phyloP scores from a whole-genome alignment of 2,113 vertebrate genomes.

The Perognathus longimembris region DNA sequence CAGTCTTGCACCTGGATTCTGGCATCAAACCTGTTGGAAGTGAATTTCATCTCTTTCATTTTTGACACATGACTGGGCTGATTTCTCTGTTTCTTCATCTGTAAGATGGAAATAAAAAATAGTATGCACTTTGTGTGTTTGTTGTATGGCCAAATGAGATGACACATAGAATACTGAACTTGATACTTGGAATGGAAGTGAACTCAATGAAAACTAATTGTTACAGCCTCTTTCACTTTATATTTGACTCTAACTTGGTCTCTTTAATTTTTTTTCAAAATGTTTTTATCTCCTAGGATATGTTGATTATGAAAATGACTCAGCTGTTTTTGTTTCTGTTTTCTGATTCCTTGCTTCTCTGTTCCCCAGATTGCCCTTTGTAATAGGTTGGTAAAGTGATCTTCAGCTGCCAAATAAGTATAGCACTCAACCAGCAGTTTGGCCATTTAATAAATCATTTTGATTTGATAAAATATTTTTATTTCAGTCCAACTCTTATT shows the following conservation, averaged over 20 bases:
- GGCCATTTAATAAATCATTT: slow-evolving; percentile 57
- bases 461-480: slow-evolving; percentile 65
- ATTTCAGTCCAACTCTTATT: slow-evolving; percentile 40
- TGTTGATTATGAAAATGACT: slow-evolving; percentile 30
- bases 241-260: slow-evolving; percentile 30
- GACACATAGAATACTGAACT: slow-evolving; percentile 31
- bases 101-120: slow-evolving; percentile 32
- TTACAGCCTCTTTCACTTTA: background rate
- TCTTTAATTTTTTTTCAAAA: slow-evolving; percentile 46
- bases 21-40: slow-evolving; percentile 10
- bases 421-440: slow-evolving; percentile 44
- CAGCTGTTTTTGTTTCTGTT: slow-evolving; percentile 23
- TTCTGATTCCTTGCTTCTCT: slow-evolving; percentile 11
- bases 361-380: background rate
- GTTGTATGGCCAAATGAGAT: slow-evolving; percentile 18
- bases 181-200: background rate
- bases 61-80: slow-evolving; percentile 8
- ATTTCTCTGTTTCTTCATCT: slow-evolving; percentile 34
- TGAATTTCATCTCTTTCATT: slow-evolving; percentile 47
- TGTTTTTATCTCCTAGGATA: slow-evolving; percentile 8
- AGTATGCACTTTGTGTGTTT: background rate
- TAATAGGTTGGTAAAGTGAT: slow-evolving; percentile 36
- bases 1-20: slow-evolving; percentile 14
- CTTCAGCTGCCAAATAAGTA: slow-evolving; percentile 23
- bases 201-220: slow-evolving; percentile 48